These are phyloP conservation scores for Dendrocincla fuliginosa DNA, from an alignment of 2,797 vertebrate species.

Conservation along the genomic window DNA sequence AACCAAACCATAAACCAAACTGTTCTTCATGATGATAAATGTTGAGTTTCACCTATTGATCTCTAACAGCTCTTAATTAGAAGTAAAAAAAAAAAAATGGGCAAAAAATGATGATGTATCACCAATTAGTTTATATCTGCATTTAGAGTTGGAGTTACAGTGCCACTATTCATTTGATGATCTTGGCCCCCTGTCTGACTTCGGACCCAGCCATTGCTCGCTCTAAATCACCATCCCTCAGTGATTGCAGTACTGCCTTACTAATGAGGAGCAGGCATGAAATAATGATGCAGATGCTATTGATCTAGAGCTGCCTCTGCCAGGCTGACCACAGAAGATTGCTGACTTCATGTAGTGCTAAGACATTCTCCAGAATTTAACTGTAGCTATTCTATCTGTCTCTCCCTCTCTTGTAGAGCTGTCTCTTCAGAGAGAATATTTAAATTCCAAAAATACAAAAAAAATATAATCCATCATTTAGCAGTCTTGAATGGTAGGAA, in stretches of 20 bases:
- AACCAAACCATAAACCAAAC: neutral
- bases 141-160: neutral
- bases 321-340: neutral
- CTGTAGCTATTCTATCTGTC: neutral
- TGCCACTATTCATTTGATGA: neutral
- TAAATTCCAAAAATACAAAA: neutral
- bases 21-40: neutral
- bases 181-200: neutral
- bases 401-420: neutral
- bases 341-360: neutral
- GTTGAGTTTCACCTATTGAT: neutral
- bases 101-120: neutral
- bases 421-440: neutral
- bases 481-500: neutral
- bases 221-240: neutral
- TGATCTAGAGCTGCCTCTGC: neutral
- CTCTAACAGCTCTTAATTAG: neutral
- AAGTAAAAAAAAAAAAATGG: neutral
- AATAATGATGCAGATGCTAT: slow-evolving; percentile 1
- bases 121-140: neutral
- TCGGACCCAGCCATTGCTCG: neutral
- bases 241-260: neutral
- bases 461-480: neutral
- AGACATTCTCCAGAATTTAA: neutral
- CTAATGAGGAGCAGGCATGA: neutral